Evolutionary conservation across 2,888 invertebrate species (phyloP).

Genomic region (Sminthurinus aureus): DNA sequence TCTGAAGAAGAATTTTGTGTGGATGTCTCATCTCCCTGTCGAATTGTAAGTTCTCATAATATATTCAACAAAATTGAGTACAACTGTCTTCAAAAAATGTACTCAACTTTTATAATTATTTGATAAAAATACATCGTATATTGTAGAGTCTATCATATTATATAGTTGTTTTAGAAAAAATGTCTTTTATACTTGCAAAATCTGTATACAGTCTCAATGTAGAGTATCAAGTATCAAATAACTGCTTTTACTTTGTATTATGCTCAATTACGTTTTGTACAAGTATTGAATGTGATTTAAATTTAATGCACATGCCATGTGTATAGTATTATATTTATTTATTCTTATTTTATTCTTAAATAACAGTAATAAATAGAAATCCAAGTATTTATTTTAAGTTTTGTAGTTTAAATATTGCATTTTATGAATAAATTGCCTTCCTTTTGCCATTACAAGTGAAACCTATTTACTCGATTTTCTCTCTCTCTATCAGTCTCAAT

Average conservation of each 20-base stretch:
- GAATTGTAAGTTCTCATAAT: conserved; percentile 51
- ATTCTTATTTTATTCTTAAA: too few relatives aligned
- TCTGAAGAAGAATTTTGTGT: conserved; percentile 54
- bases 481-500: too few relatives aligned
- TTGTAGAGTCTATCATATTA: background rate
- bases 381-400: too few relatives aligned
- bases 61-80: conserved; percentile 16
- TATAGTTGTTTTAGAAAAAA: background rate
- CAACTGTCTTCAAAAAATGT: background rate
- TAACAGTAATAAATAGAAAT: too few relatives aligned
- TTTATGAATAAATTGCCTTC: too few relatives aligned
- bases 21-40: conserved; percentile 58
- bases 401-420: too few relatives aligned
- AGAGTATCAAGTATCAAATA: background rate
- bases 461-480: too few relatives aligned
- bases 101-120: conserved; percentile 35
- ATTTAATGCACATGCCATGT: too few relatives aligned
- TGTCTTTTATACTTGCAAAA: background rate
- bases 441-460: too few relatives aligned
- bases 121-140: background rate
- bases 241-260: background rate
- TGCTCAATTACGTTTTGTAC: background rate
- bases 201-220: too few relatives aligned
- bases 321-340: too few relatives aligned
- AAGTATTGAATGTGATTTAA: background rate